These are phyloP conservation scores for Natrix natrix DNA, from an alignment of 2,797 vertebrate species.

Conservation along the genomic window DNA sequence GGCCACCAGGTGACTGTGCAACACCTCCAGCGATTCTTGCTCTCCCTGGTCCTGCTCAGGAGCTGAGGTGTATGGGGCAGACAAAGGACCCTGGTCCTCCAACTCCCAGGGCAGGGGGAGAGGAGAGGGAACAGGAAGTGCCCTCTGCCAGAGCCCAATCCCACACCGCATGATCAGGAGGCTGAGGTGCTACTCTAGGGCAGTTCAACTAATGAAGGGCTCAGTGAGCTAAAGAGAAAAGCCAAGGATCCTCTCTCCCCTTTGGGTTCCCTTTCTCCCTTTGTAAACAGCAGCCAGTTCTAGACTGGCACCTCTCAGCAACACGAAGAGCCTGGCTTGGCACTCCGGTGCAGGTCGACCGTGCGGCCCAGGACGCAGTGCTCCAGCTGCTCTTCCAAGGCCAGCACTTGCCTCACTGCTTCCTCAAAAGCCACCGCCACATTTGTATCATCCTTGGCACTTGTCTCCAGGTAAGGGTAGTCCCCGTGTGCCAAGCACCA, in stretches of 20 bases:
- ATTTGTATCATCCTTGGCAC: constrained; percentile 97
- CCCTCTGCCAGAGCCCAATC: not conserved
- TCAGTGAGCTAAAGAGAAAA: not conserved
- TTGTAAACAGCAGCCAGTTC: not conserved
- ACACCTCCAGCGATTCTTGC: not conserved
- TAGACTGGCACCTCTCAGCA: constrained; percentile 64
- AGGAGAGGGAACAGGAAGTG: not conserved
- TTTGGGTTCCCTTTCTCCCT: constrained; percentile 22
- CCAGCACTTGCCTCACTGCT: constrained; percentile 91
- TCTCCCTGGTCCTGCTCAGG: not conserved
- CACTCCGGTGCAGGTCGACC: constrained; percentile 88
- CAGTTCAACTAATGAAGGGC: not conserved
- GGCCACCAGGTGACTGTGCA: not conserved
- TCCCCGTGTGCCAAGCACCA: constrained; percentile 93
- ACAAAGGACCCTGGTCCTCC: not conserved
- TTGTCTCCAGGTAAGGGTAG: constrained; percentile 96
- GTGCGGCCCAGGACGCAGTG: constrained; percentile 88
- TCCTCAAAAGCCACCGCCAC: constrained; percentile 94
- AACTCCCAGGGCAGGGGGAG: not conserved
- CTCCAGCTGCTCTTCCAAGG: constrained; percentile 89
- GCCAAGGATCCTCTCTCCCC: constrained; percentile 23
- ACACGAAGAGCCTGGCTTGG: constrained; percentile 85
- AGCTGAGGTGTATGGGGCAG: not conserved
- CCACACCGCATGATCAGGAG: not conserved
- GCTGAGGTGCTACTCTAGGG: not conserved